A percentile compares a stretch with the other conserved stretches of the same genome.
Evolutionary conservation across 37 sponge, comb jelly and placozoan species (phyloP).

Genomic region (Chondrosia reniformis): DNA sequence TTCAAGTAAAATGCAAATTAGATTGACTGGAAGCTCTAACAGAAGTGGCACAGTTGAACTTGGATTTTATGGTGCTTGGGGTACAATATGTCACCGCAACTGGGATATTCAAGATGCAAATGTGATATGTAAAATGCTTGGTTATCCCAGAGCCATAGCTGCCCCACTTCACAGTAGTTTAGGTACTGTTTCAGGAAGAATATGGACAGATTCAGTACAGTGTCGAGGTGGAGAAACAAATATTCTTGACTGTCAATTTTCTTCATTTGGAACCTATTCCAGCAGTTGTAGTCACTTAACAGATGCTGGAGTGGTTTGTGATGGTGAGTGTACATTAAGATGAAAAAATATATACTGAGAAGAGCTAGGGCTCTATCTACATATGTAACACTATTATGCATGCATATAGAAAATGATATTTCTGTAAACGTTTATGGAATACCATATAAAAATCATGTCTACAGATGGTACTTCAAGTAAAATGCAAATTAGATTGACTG

Average conservation of each 20-base stretch:
- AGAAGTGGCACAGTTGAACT: neutral
- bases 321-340: neutral
- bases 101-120: neutral
- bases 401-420: no score
- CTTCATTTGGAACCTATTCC: neutral
- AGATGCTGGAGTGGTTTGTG: constrained; percentile 9
- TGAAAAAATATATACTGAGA: no score
- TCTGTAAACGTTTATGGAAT: no score
- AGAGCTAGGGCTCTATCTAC: no score
- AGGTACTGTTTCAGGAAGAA: neutral
- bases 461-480: no score
- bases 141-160: constrained; percentile 1
- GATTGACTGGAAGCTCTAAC: no score
- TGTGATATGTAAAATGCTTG: neutral
- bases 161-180: neutral
- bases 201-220: neutral
- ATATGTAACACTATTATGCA: no score
- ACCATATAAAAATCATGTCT: no score
- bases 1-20: no score
- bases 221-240: neutral
- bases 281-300: neutral
- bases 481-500: neutral
- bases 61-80: neutral
- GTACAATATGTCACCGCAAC: neutral
- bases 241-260: neutral